Conservation (phyloP, 2,797 vertebrate genomes). For the Ibycter americanus region DNA sequence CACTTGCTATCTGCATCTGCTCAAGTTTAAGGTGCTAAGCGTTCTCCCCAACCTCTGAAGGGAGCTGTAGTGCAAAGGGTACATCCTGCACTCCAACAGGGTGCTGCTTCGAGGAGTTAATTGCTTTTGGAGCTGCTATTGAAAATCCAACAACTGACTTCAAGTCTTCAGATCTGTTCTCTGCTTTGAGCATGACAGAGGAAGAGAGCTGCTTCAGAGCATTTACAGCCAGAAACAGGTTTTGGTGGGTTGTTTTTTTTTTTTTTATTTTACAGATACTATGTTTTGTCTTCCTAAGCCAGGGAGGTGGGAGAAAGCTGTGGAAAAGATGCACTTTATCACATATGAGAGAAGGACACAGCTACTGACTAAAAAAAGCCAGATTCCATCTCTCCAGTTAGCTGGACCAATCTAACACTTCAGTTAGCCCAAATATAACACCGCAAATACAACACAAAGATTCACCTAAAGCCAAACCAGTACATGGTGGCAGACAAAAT, state of each 20-base stretch:
- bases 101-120: rapidly evolving
- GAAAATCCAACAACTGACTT: not conserved
- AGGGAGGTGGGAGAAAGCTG: not conserved
- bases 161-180: not conserved
- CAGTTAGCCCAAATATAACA: not conserved
- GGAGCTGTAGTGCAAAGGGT: not conserved
- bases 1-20: not conserved
- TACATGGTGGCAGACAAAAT: not conserved
- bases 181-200: not conserved
- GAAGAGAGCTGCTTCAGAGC: not conserved
- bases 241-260: not conserved
- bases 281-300: not conserved
- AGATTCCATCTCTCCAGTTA: not conserved
- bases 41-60: not conserved
- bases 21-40: not conserved
- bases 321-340: not conserved
- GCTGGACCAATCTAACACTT: not conserved
- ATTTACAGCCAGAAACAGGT: not conserved
- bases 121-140: not conserved
- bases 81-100: too few relatives aligned
- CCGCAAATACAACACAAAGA: not conserved
- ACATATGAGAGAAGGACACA: not conserved
- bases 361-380: not conserved
- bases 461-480: not conserved
- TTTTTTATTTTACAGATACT: not conserved